phyloP scores from a whole-genome alignment of 2,888 invertebrate genomes.

The Tipula lateralis region DNA sequence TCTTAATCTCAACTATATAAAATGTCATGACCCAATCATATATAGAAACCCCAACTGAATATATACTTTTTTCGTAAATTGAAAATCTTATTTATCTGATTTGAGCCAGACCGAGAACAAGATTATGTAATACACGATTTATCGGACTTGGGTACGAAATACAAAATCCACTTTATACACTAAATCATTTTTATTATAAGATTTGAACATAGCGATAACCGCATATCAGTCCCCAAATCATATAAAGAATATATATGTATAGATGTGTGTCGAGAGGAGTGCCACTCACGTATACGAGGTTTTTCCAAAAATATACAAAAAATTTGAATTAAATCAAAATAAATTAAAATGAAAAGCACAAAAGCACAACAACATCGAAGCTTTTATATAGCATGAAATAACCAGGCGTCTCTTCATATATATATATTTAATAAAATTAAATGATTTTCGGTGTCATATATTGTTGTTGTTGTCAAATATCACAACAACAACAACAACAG shows the following conservation, averaged over 20 bases:
- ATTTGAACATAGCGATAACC: not conserved
- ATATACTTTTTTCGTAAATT: no score
- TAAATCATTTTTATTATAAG: not conserved
- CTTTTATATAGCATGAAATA: not conserved
- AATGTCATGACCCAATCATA: no score
- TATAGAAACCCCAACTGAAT: no score
- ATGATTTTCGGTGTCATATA: not conserved
- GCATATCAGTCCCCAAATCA: not conserved
- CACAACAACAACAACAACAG: not conserved
- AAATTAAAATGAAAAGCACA: not conserved
- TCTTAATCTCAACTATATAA: no score
- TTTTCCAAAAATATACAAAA: not conserved
- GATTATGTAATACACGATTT: not conserved
- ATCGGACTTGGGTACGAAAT: not conserved
- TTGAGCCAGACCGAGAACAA: not conserved
- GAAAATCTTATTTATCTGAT: not conserved
- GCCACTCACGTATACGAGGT: not conserved
- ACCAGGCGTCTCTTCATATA: slow-evolving; percentile 12
- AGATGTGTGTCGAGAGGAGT: not conserved
- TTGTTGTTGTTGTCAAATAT: not conserved
- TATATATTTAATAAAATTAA: not conserved
- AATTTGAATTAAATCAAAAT: not conserved
- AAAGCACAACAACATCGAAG: not conserved
- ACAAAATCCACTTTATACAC: not conserved
- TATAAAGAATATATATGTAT: no score